phyloP scores from a whole-genome alignment of 2,888 invertebrate species.

The Scaeva pyrastri region DNA sequence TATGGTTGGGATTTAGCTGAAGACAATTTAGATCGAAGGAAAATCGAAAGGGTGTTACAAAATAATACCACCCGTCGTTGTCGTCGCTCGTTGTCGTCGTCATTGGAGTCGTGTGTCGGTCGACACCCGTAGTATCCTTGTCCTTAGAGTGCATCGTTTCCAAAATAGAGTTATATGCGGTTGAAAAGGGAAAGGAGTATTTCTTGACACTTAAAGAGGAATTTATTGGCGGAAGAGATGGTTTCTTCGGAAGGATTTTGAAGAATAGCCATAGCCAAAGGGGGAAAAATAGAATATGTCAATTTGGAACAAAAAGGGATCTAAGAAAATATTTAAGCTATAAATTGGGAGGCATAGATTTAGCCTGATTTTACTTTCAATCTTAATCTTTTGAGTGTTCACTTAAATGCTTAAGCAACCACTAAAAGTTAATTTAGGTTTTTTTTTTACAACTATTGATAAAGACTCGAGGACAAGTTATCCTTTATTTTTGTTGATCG shows the following conservation, averaged over 20 bases:
- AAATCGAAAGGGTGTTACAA: slow-evolving; percentile 60
- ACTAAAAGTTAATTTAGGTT: slow-evolving; percentile 1
- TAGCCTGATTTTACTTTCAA: slow-evolving; percentile 1
- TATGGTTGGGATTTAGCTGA: slow-evolving; percentile 60
- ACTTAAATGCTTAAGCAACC: not conserved
- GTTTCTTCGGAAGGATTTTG: slow-evolving; percentile 11
- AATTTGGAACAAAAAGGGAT: slow-evolving; percentile 17
- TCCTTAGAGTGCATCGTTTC: slow-evolving; percentile 52
- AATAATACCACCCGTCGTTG: not conserved
- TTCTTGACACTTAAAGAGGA: slow-evolving; percentile 25
- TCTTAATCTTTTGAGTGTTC: slow-evolving; percentile 11
- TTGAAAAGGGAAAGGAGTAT: not conserved
- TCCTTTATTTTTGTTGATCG: no score
- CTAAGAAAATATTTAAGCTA: not conserved
- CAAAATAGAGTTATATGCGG: not conserved
- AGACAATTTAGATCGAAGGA: slow-evolving; percentile 43
- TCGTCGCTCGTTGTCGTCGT: not conserved
- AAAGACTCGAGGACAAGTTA: no score
- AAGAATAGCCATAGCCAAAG: not conserved
- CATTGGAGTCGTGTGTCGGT: not conserved
- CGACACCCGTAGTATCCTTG: not conserved
- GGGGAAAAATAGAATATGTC: not conserved
- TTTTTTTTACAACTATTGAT: no score
- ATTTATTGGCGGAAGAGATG: slow-evolving; percentile 31
- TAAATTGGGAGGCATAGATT: not conserved